phyloP scores from a whole-genome alignment of 2,888 invertebrate genomes.

The Drosophila austrosaltans region DNA sequence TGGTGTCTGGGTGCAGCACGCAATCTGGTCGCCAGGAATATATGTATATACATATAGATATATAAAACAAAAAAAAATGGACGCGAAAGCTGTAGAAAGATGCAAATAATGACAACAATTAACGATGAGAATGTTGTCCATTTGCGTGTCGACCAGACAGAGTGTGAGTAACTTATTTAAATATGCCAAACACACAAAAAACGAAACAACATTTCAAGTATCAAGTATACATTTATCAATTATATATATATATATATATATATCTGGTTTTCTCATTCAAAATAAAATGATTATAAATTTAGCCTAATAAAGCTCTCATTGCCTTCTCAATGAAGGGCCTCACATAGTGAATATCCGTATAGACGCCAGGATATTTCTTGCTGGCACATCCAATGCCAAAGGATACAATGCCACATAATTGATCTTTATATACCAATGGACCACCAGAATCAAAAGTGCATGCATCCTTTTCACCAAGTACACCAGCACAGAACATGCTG shows the following conservation, averaged over 20 bases:
- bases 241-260: background rate
- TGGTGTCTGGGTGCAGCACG: conserved; percentile 37
- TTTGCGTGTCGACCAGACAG: conserved; percentile 14
- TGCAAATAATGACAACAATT: conserved; percentile 61
- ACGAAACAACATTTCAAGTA: background rate
- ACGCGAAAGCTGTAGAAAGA: conserved; percentile 45
- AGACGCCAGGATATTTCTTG: conserved; percentile 90
- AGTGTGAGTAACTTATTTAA: conserved; percentile 21
- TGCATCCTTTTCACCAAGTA: conserved; percentile 61
- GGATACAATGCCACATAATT: conserved; percentile 88
- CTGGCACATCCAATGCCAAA: conserved; percentile 76
- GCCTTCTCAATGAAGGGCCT: conserved; percentile 54
- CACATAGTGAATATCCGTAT: conserved; percentile 85
- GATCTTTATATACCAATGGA: conserved; percentile 51
- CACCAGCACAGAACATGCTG: conserved; percentile 73
- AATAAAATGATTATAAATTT: too few species aligned
- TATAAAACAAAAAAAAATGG: background rate
- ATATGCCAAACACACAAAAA: background rate
- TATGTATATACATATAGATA: conserved; percentile 1
- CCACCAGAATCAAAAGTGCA: conserved; percentile 80
- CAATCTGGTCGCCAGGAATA: conserved; percentile 47
- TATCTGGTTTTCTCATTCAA: background rate
- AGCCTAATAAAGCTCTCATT: conserved; percentile 11
- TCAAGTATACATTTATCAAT: background rate
- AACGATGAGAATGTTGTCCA: conserved; percentile 40